A percentile compares a stretch with the other conserved stretches of the same genome.
phyloP scores from a whole-genome alignment of 2,888 invertebrate species.

The Microplitis manilae region DNA sequence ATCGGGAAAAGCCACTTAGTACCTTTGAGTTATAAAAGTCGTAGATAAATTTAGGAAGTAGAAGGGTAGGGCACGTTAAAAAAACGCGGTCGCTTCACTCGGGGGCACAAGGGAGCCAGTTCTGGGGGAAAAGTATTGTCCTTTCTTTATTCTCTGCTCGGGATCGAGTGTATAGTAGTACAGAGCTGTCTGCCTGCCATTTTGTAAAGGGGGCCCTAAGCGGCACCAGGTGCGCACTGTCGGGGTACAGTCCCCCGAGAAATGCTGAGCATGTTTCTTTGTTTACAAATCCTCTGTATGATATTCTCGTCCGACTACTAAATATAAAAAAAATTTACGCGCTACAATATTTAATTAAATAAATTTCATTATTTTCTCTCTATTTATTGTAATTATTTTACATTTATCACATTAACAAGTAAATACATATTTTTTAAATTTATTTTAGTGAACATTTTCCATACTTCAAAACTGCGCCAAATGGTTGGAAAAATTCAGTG shows the following conservation, averaged over 20 bases:
- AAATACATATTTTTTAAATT: slow-evolving; percentile 39
- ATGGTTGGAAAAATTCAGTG: slow-evolving; percentile 99
- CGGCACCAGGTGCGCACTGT: slow-evolving; percentile 65
- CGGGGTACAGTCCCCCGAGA: slow-evolving; percentile 68
- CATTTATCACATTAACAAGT: background rate
- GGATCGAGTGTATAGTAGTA: slow-evolving; percentile 54
- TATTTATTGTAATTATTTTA: slow-evolving; percentile 26
- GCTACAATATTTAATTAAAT: slow-evolving; percentile 18
- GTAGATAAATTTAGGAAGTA: background rate
- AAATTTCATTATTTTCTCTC: slow-evolving; percentile 16
- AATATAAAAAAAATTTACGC: background rate
- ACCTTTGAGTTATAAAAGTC: background rate
- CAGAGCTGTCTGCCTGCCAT: slow-evolving; percentile 57
- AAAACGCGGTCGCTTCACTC: background rate
- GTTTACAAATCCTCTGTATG: slow-evolving; percentile 54
- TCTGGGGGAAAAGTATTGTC: slow-evolving; percentile 67
- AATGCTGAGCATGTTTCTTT: slow-evolving; percentile 62
- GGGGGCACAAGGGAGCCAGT: background rate
- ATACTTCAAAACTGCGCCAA: slow-evolving; percentile 98
- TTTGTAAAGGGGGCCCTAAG: slow-evolving; percentile 58
- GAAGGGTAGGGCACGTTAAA: background rate
- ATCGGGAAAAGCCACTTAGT: background rate
- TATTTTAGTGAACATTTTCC: slow-evolving; percentile 94
- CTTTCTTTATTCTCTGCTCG: slow-evolving; percentile 59
- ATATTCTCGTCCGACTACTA: slow-evolving; percentile 27